A percentile compares a stretch with the other conserved stretches of the same genome.
Evolutionary conservation across 2,797 vertebrate species (phyloP).

Genomic region (Tenualosa thibaudeaui): DNA sequence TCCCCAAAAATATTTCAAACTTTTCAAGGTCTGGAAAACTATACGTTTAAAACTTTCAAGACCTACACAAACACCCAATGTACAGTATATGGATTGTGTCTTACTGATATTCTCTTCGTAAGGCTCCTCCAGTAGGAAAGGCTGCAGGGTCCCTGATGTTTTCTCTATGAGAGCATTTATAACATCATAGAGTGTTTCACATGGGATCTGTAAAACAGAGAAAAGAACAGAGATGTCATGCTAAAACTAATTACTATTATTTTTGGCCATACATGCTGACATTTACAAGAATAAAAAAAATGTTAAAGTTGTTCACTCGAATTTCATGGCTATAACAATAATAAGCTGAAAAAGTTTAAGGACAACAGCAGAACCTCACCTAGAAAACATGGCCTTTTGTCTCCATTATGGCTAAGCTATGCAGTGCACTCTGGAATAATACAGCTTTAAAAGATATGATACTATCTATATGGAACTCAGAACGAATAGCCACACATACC

Average conservation of each 20-base stretch:
- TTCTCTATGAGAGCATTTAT: slow-evolving; percentile 81
- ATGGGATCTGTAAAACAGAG: slow-evolving; percentile 67
- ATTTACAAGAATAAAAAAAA: too few relatives aligned
- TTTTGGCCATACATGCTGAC: too few relatives aligned
- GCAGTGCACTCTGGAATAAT: not conserved
- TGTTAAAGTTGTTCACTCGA: too few relatives aligned
- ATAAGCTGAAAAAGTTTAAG: not conserved
- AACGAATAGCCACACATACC: slow-evolving; percentile 65
- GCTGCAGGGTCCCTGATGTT: slow-evolving; percentile 77
- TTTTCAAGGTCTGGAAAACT: too few relatives aligned
- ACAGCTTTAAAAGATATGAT: not conserved
- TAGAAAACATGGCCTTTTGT: not conserved
- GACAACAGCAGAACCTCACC: not conserved
- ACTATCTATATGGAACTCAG: not conserved
- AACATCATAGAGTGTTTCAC: slow-evolving; percentile 80
- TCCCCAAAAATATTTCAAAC: too few relatives aligned
- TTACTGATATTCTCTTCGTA: slow-evolving; percentile 85
- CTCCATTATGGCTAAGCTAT: not conserved
- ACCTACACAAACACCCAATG: too few relatives aligned
- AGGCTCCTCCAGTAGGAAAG: slow-evolving; percentile 78
- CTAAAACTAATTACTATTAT: not conserved
- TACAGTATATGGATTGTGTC: slow-evolving; percentile 40
- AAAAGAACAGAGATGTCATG: not conserved
- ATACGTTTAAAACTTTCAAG: too few relatives aligned
- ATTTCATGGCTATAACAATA: not conserved